A percentile compares a stretch with the other conserved stretches of the same genome.
phyloP scores from a whole-genome alignment of 2,797 vertebrate genomes.

The Sardinella longiceps region DNA sequence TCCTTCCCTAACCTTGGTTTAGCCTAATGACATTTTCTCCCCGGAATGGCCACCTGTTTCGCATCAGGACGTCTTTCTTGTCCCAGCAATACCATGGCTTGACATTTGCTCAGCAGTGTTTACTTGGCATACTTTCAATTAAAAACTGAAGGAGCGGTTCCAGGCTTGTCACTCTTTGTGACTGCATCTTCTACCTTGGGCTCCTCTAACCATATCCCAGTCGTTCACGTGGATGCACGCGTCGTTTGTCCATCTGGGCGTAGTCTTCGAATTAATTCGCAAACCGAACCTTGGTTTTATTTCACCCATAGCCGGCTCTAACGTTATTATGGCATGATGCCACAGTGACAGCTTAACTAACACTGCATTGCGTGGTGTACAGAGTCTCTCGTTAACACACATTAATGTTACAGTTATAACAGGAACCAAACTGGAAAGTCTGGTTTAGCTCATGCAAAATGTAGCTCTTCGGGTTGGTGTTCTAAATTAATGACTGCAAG shows the following conservation, averaged over 20 bases:
- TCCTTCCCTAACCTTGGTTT: neutral
- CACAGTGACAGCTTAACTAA: neutral
- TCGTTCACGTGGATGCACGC: neutral
- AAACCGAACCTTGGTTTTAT: neutral
- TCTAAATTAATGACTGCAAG: neutral
- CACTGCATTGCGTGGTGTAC: neutral
- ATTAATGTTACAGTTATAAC: neutral
- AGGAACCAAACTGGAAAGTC: neutral
- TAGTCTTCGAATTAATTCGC: neutral
- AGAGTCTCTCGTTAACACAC: neutral
- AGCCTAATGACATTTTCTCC: neutral
- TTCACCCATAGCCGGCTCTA: neutral
- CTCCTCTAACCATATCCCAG: neutral
- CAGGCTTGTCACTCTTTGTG: neutral
- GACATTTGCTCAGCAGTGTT: slow-evolving; percentile 15
- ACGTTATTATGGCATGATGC: neutral
- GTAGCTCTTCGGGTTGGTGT: neutral
- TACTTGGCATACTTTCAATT: slow-evolving; percentile 11
- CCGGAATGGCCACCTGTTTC: neutral
- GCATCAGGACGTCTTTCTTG: neutral
- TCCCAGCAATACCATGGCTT: neutral
- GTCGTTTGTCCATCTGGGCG: neutral
- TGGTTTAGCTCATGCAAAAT: neutral
- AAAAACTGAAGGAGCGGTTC: neutral
- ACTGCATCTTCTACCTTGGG: neutral